These are phyloP conservation scores for Berghia stephanieae DNA, from an alignment of 1,140 invertebrate species.

Conservation along the genomic window DNA sequence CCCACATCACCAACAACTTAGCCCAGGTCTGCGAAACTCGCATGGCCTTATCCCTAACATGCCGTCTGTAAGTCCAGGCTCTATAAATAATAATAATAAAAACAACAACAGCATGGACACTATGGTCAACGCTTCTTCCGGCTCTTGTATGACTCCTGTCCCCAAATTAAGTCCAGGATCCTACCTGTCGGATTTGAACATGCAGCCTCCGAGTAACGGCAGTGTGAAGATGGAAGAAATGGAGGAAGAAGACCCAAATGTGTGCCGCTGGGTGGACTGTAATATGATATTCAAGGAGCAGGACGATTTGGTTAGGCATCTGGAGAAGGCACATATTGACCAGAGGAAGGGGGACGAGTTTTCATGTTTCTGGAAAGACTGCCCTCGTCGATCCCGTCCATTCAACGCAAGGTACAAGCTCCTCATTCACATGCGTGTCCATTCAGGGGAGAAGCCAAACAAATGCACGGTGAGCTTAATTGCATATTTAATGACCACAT, in stretches of 20 bases:
- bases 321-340: conserved; percentile 91
- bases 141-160: no score
- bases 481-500: background rate
- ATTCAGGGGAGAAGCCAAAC: conserved; percentile 95
- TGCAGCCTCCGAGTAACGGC: no score
- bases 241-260: conserved; percentile 52
- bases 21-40: background rate
- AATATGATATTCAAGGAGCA: conserved; percentile 81
- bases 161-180: no score
- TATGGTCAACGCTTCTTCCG: no score
- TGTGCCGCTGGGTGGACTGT: conserved; percentile 88
- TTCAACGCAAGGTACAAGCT: conserved; percentile 97
- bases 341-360: conserved; percentile 85
- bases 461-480: conserved; percentile 85
- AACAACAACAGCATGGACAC: no score
- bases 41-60: no score
- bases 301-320: conserved; percentile 84
- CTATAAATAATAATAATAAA: no score
- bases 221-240: conserved; percentile 50
- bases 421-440: conserved; percentile 95
- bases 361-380: conserved; percentile 90
- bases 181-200: no score
- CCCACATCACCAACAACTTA: conserved; percentile 36
- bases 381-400: conserved; percentile 82
- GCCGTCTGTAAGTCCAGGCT: no score